Evolutionary conservation across 2,113 vertebrate genomes (phyloP).

Genomic region (Trogon surrucura): DNA sequence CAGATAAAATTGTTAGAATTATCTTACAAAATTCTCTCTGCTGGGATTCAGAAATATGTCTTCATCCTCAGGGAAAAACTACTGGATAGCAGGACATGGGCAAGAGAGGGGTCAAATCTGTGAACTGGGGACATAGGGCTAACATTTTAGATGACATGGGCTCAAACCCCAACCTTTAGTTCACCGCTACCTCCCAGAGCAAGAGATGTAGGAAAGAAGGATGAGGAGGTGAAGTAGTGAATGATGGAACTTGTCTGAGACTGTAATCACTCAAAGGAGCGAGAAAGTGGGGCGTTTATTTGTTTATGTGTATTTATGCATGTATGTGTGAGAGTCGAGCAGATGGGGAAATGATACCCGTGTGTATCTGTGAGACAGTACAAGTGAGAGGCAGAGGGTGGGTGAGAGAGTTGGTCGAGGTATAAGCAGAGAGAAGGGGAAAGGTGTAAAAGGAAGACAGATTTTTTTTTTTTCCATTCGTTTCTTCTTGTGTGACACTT

Average conservation of each 20-base stretch:
- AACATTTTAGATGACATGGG: background rate
- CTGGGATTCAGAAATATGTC: constrained; percentile 16
- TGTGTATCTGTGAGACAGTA: background rate
- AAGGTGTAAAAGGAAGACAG: background rate
- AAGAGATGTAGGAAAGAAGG: background rate
- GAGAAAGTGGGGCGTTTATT: background rate
- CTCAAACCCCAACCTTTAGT: background rate
- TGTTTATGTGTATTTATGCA: background rate
- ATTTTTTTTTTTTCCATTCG: background rate
- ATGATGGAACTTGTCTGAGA: background rate
- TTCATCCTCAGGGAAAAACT: background rate
- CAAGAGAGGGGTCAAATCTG: background rate
- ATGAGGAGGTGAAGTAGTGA: background rate
- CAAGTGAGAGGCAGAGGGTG: background rate
- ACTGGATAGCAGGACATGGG: background rate
- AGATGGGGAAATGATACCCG: background rate
- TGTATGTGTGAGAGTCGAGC: background rate
- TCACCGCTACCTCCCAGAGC: background rate
- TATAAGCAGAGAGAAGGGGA: background rate
- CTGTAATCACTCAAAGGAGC: background rate
- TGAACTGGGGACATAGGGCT: background rate
- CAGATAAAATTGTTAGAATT: constrained; percentile 37
- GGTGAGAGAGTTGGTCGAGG: background rate
- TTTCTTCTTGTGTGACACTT: background rate
- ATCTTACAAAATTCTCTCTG: background rate